Evolutionary conservation across 2,888 invertebrate species (phyloP), one percentile per base, ranked within the genome.

Genomic region (Octodonta nipae): DNA sequence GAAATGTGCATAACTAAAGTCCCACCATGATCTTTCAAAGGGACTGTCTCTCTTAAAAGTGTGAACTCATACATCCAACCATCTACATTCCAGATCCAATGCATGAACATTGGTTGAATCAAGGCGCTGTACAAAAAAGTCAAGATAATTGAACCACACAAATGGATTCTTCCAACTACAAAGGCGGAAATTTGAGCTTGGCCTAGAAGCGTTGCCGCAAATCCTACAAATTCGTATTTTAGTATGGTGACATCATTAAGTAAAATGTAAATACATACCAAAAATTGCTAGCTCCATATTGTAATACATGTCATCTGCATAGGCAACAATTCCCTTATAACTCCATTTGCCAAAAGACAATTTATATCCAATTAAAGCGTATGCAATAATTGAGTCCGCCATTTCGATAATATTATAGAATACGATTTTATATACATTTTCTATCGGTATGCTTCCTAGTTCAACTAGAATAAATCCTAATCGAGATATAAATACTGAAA

Each of bases 341-440:
- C 39, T 12, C 20, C 53, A 50, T n/a, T 46, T 48, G 22, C 54
- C 55, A 37, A 54, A 59, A 6, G 58, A 51, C 16, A 61, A 26
- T n/a, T 49, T 39, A 17, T 44, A 52, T 15, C 61, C 61, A 2
- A 54, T 17, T 7, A 55, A 28, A 3, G 47, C 29, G 34, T 54
- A 62, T 2, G 50, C 44, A 5, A 56, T n/a, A 2, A 54, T 56
- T 3, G 47, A 43, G 30, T 50, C 45, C 5, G 47, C 50, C 5
- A 61, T 43, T 31, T 63, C 62, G 1, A 59, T 26, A 10, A 58
- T 40, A 37, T 63, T 62, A 8, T 60, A 54, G 3, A 61, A 44
- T 2, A 61, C 36, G 11, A 63, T 55, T 20, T 55, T 42, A 31
- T 58, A 60, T 1, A 58, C 52, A 36, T 61, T 56, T 33, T 50